Percentiles rank a stretch among this genome's conserved stretches.
Evolutionary conservation across 2,888 invertebrate genomes (phyloP).

Genomic region (Latheticus oryzae): DNA sequence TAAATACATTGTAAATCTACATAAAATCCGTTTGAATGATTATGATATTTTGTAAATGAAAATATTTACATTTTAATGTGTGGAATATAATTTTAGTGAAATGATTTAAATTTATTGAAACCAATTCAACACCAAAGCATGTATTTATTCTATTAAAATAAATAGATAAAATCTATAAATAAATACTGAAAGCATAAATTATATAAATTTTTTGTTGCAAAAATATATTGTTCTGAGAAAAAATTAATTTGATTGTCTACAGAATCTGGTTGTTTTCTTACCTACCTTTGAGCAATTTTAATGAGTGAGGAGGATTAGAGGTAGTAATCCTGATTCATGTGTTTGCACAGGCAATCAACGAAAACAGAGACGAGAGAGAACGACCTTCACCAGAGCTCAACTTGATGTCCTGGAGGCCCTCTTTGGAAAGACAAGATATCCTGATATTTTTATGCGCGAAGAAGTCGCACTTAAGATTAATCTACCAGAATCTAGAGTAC

Average conservation of each 20-base stretch:
- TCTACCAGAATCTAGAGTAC: slow-evolving; percentile 96
- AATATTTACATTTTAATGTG: slow-evolving; percentile 42
- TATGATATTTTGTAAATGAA: slow-evolving; percentile 39
- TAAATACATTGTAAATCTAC: slow-evolving; percentile 43
- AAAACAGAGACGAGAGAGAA: slow-evolving; percentile 95
- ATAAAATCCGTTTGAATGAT: slow-evolving; percentile 38
- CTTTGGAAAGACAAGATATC: slow-evolving; percentile 96
- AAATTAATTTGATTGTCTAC: slow-evolving; percentile 30
- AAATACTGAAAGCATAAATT: too few species aligned
- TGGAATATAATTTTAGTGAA: slow-evolving; percentile 41
- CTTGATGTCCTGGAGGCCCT: slow-evolving; percentile 93
- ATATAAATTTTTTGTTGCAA: slow-evolving; percentile 1
- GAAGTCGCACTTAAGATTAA: slow-evolving; percentile 98
- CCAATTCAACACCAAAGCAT: slow-evolving; percentile 29
- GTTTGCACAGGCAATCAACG: slow-evolving; percentile 73
- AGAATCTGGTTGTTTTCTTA: slow-evolving; percentile 21
- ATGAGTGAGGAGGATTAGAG: slow-evolving; percentile 38
- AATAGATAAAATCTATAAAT: slow-evolving; percentile 1
- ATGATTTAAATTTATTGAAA: slow-evolving; percentile 46
- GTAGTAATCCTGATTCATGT: slow-evolving; percentile 43
- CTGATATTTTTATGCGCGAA: slow-evolving; percentile 99
- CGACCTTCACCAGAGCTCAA: slow-evolving; percentile 96
- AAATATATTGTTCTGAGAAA: slow-evolving; percentile 7
- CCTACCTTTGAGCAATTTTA: slow-evolving; percentile 30
- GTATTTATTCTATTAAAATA: slow-evolving; percentile 16